Evolutionary conservation across 2,888 invertebrate genomes (phyloP).

Genomic region (Xestobium rufovillosum): DNA sequence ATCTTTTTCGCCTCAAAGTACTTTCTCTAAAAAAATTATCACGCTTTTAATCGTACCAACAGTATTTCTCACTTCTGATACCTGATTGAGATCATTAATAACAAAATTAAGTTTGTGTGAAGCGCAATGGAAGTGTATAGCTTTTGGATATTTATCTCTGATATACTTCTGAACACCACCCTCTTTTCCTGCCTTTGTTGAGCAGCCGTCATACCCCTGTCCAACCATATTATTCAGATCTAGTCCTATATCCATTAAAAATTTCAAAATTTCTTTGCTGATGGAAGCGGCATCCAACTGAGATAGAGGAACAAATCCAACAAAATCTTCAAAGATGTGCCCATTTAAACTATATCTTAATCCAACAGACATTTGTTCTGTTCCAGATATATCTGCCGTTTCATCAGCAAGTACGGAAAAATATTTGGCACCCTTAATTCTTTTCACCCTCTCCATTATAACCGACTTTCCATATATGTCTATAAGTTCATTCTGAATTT

Average conservation of each 20-base stretch:
- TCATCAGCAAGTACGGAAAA: slow-evolving; percentile 27
- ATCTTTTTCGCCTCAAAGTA: slow-evolving; percentile 18
- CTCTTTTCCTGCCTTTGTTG: slow-evolving; percentile 23
- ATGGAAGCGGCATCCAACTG: slow-evolving; percentile 4
- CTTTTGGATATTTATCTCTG: slow-evolving; percentile 21
- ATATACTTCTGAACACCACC: slow-evolving; percentile 21
- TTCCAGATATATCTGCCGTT: slow-evolving; percentile 27
- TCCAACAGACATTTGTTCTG: slow-evolving; percentile 27
- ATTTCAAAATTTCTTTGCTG: slow-evolving; percentile 1
- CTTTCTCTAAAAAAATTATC: slow-evolving; percentile 25
- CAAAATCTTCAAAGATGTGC: slow-evolving; percentile 5
- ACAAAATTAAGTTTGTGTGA: slow-evolving; percentile 25
- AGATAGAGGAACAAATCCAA: slow-evolving; percentile 13
- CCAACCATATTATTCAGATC: slow-evolving; percentile 20
- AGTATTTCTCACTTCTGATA: slow-evolving; percentile 24
- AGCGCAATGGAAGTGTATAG: no score
- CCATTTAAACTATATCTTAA: slow-evolving; percentile 10
- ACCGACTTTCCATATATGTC: slow-evolving; percentile 20
- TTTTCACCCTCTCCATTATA: slow-evolving; percentile 18
- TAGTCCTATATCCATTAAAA: slow-evolving; percentile 9
- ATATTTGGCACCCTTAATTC: slow-evolving; percentile 15
- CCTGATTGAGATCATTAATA: slow-evolving; percentile 23
- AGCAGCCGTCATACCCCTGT: slow-evolving; percentile 26
- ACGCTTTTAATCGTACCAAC: slow-evolving; percentile 24
- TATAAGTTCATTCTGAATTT: slow-evolving; percentile 23